A percentile compares a stretch with the other conserved stretches of the same genome.
Conservation (phyloP, 1,140 invertebrate genomes). For the Philotrypesis tridentata region DNA sequence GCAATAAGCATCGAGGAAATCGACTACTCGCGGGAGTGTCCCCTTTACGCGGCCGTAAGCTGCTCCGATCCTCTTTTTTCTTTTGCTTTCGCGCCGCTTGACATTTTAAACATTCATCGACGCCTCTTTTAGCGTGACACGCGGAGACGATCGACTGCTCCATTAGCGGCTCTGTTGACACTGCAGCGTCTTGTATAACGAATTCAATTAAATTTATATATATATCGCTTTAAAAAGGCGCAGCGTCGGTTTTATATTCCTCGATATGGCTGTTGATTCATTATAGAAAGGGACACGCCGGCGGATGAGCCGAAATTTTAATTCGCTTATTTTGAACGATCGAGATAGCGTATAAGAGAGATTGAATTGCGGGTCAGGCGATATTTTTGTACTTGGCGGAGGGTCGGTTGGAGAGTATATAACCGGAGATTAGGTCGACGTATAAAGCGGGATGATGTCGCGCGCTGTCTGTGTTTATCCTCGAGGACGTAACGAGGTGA, state of each 20-base stretch:
- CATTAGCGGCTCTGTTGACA: background rate
- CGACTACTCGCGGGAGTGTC: background rate
- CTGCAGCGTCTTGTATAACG: background rate
- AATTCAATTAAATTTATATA: background rate
- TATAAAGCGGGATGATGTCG: background rate
- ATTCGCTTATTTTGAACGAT: background rate
- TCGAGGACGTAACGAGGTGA: background rate
- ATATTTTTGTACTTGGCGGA: background rate
- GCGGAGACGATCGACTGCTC: background rate
- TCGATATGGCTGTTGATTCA: background rate
- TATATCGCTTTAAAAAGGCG: background rate
- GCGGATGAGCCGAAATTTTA: background rate
- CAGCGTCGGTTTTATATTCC: no score
- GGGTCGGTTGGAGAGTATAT: background rate
- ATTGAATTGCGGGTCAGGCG: background rate
- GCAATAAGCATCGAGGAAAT: background rate
- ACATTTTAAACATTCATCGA: background rate
- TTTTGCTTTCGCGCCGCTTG: no score
- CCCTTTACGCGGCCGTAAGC: background rate
- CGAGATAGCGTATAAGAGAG: no score
- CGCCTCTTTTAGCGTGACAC: background rate
- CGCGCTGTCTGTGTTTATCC: background rate
- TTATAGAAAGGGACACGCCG: background rate
- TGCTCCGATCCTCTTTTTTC: background rate
- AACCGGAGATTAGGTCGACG: background rate